Conservation (phyloP, 2,113 vertebrate genomes). For the Xenopus laevis region DNA sequence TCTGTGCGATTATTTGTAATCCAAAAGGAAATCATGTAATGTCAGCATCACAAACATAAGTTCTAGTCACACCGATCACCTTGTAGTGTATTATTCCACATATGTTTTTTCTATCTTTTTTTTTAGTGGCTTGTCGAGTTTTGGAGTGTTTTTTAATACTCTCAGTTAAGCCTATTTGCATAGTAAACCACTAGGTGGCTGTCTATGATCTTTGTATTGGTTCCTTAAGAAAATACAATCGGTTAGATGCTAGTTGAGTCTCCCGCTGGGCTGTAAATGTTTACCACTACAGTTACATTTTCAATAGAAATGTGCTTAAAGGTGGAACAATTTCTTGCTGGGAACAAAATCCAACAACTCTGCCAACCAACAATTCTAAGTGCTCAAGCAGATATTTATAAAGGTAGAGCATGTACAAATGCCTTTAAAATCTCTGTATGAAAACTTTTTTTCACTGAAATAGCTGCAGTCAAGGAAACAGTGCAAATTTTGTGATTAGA, state of each 20-base stretch:
- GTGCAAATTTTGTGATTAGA: conserved; percentile 16
- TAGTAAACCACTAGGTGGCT: conserved; percentile 53
- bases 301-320: neutral
- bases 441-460: conserved; percentile 17
- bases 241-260: neutral
- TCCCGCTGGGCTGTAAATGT: neutral
- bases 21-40: too few species aligned
- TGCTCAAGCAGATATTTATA: conserved; percentile 37
- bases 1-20: too few species aligned
- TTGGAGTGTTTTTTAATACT: too few species aligned
- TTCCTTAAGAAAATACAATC: neutral
- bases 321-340: conserved; percentile 7
- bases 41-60: too few species aligned
- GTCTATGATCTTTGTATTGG: conserved; percentile 45
- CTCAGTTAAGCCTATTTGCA: too few species aligned
- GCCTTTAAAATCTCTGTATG: conserved; percentile 22
- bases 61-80: too few species aligned
- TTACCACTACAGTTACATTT: conserved; percentile 24
- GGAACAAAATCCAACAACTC: neutral
- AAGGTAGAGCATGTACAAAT: conserved; percentile 23
- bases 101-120: too few species aligned
- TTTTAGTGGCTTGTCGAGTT: too few species aligned
- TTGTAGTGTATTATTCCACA: too few species aligned
- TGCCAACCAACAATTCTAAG: conserved; percentile 41
- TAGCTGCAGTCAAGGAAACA: conserved; percentile 16